Base-by-base conservation (phyloP, 1,140 invertebrate species). In the Cheumatopsyche charites region DNA sequence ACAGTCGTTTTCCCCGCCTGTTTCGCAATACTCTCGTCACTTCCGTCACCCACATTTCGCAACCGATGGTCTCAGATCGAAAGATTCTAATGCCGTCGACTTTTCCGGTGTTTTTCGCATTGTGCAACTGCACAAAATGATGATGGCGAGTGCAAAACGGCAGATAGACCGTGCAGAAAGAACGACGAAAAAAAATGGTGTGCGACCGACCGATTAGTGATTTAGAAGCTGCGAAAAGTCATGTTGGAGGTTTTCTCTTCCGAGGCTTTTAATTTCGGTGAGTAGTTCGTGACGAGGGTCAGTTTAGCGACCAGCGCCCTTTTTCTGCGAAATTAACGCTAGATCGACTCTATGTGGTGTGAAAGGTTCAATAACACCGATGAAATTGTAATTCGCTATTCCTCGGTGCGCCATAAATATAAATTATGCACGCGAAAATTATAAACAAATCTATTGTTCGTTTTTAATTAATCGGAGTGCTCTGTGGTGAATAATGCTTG, bases 321-420 rank as follows among this genome's bases (percentile, higher is more conserved):
- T 63, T 63, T 63, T 42, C n/a, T 41, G 42, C 29, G 62, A 63
- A 63, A 63, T 42, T 41, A 43, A 43, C 19, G 17, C 49, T 15
- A 58, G 21, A 58, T 58, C 29, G 29, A 29, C 41, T 42, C 11
- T 15, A 17, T n/a, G 1, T 17, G 41, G 15, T 19, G 62, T 42
- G 62, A 11, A 12, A 63, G 42, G 62, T 63, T 63, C 62, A 63
- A 63, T 63, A 63, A 42, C 62, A 42, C 41, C 62, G 17, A 63
- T 43, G 15, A 63, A 63, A 43, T 23, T 36, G 55, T 2, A 2
- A 25, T 25, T 58, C 23, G 21, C 13, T 25, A 25, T 13, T n/a
- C 19, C 29, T 36, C 9, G 29, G 29, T 9, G 29, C 9, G 29
- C 9, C 29, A 9, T 36, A 36, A 36, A 36, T 36, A 36, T 36